Evolutionary conservation across 2,113 vertebrate genomes (phyloP).

Genomic region (Pandion haliaetus): DNA sequence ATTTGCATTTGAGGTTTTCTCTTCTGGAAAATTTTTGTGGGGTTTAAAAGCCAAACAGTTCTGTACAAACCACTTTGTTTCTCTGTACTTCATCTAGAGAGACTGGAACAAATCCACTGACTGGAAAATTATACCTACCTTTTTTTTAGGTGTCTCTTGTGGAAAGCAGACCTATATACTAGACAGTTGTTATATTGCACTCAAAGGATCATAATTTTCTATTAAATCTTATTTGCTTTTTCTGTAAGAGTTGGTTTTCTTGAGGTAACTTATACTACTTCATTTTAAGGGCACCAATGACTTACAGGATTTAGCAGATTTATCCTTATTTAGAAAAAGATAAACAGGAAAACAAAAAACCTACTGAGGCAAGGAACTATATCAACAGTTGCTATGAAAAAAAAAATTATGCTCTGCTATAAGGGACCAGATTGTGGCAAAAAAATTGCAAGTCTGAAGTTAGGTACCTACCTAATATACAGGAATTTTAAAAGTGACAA

Average conservation of each 20-base stretch:
- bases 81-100: neutral
- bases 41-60: neutral
- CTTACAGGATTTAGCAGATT: neutral
- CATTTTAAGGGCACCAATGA: neutral
- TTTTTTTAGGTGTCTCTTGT: neutral
- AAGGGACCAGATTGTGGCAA: neutral
- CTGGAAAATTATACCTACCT: neutral
- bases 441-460: neutral
- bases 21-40: neutral
- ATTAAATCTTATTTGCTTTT: neutral
- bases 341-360: neutral
- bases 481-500: neutral
- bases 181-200: too few species aligned
- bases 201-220: neutral
- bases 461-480: neutral
- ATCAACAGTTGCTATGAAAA: neutral
- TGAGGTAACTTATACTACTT: neutral
- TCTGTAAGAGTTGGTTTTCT: neutral
- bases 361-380: neutral
- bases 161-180: neutral
- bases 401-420: neutral
- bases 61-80: neutral
- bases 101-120: neutral
- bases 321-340: neutral
- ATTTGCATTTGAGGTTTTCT: neutral